These are phyloP conservation scores for Craterocephalus amniculus DNA, from an alignment of 2,797 vertebrate genomes.

Conservation along the genomic window DNA sequence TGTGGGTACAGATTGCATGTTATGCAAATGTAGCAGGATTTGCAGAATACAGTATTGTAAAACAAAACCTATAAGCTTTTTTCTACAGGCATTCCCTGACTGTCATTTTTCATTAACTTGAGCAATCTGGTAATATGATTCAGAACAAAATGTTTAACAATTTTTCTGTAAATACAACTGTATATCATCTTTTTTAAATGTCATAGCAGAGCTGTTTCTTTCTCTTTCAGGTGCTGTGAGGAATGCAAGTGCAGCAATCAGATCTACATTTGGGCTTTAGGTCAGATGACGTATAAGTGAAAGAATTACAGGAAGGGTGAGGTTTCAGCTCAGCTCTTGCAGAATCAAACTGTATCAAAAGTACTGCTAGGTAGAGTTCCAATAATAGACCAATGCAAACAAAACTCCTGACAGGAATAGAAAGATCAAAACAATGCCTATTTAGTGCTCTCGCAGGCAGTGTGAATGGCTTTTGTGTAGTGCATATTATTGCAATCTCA, in stretches of 20 bases:
- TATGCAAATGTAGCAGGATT: too few species aligned
- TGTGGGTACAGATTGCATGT: too few species aligned
- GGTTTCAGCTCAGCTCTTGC: conserved; percentile 63
- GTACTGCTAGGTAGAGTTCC: conserved; percentile 56
- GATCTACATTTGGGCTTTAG: conserved; percentile 48
- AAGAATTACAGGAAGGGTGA: conserved; percentile 80
- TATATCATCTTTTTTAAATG: not conserved
- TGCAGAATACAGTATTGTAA: too few species aligned
- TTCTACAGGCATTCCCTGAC: too few species aligned
- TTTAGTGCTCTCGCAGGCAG: conserved; percentile 73
- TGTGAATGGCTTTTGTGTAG: conserved; percentile 78
- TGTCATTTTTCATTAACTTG: not conserved
- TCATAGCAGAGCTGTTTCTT: conserved; percentile 17
- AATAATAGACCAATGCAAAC: conserved; percentile 77
- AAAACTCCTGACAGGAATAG: conserved; percentile 75
- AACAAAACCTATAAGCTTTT: too few species aligned
- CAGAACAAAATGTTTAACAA: not conserved
- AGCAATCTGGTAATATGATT: too few species aligned
- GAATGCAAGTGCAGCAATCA: conserved; percentile 47
- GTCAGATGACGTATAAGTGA: conserved; percentile 58
- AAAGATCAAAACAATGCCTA: conserved; percentile 81
- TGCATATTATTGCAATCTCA: conserved; percentile 79
- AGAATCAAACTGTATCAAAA: conserved; percentile 71
- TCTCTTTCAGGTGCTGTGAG: conserved; percentile 44
- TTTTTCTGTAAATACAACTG: not conserved